These are phyloP conservation scores for Rana temporaria DNA, from an alignment of 2,113 vertebrate species.

Conservation along the genomic window DNA sequence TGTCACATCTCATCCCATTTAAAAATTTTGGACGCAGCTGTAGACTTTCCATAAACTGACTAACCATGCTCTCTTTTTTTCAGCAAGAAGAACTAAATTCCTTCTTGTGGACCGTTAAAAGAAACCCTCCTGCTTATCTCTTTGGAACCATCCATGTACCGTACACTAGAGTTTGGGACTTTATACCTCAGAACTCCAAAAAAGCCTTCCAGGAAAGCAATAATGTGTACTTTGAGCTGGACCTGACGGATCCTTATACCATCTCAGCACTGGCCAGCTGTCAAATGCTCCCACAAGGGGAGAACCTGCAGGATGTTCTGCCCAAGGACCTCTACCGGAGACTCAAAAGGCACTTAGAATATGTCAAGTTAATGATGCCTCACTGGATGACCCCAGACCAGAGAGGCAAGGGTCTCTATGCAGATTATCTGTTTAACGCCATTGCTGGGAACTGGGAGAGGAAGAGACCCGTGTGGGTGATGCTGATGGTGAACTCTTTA, in stretches of 20 bases:
- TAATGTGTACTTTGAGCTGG: conserved; percentile 93
- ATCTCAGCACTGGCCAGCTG: conserved; percentile 94
- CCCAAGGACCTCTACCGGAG: conserved; percentile 92
- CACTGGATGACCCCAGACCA: conserved; percentile 96
- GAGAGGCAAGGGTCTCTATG: conserved; percentile 90
- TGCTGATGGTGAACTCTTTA: conserved; percentile 98
- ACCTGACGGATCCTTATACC: conserved; percentile 93
- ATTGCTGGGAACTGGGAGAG: conserved; percentile 98
- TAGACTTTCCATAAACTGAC: too few relatives aligned
- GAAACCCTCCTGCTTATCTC: conserved; percentile 86
- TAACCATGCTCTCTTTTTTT: background rate
- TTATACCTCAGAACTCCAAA: conserved; percentile 91
- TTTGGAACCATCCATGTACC: conserved; percentile 98
- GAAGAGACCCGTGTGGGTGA: conserved; percentile 97
- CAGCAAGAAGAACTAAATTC: conserved; percentile 96
- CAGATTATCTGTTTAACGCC: conserved; percentile 96
- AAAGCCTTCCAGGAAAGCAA: conserved; percentile 87
- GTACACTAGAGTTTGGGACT: conserved; percentile 96
- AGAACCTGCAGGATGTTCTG: conserved; percentile 91
- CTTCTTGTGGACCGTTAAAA: conserved; percentile 91
- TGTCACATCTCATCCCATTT: too few relatives aligned
- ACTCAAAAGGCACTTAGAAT: conserved; percentile 96
- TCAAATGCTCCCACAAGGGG: conserved; percentile 92
- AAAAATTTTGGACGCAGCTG: too few relatives aligned
- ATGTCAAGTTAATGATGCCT: conserved; percentile 97